phyloP scores from a whole-genome alignment of 37 sponge, comb jelly and placozoan species.

The Cliona cf. orientalis region DNA sequence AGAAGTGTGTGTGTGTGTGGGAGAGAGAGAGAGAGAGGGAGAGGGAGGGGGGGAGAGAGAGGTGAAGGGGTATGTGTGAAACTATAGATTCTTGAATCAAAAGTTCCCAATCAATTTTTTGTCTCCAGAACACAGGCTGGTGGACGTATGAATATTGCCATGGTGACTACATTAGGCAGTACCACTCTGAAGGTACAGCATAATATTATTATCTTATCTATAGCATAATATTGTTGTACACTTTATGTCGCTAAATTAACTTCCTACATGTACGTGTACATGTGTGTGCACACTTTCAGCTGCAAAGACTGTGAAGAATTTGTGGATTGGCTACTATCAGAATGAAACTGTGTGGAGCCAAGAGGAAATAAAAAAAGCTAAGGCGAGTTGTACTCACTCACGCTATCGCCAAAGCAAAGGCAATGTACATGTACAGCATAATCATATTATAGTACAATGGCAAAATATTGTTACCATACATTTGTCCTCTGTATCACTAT shows the following conservation, averaged over 20 bases:
- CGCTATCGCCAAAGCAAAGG: too few relatives aligned
- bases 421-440: too few relatives aligned
- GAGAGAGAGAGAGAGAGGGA: not conserved
- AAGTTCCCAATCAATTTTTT: too few relatives aligned
- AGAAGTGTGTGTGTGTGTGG: not conserved
- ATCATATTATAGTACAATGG: too few relatives aligned
- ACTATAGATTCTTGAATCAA: too few relatives aligned
- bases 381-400: not conserved
- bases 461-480: too few relatives aligned
- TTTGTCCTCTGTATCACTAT: too few relatives aligned
- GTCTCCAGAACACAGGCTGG: constrained; percentile 54
- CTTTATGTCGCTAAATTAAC: not conserved
- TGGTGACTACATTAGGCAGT: constrained; percentile 47
- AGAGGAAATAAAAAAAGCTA: constrained; percentile 10
- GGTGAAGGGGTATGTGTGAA: not conserved
- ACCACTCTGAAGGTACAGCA: constrained; percentile 63
- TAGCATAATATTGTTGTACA: not conserved
- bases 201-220: not conserved
- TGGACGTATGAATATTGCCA: constrained; percentile 83
- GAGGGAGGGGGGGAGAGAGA: not conserved
- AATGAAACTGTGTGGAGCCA: constrained; percentile 67
- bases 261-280: not conserved
- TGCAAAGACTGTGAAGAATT: constrained; percentile 21
- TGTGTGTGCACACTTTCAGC: constrained; percentile 33
- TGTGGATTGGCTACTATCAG: constrained; percentile 50